Conservation (phyloP, 2,797 vertebrate species). For the Hozukius guyotensis region DNA sequence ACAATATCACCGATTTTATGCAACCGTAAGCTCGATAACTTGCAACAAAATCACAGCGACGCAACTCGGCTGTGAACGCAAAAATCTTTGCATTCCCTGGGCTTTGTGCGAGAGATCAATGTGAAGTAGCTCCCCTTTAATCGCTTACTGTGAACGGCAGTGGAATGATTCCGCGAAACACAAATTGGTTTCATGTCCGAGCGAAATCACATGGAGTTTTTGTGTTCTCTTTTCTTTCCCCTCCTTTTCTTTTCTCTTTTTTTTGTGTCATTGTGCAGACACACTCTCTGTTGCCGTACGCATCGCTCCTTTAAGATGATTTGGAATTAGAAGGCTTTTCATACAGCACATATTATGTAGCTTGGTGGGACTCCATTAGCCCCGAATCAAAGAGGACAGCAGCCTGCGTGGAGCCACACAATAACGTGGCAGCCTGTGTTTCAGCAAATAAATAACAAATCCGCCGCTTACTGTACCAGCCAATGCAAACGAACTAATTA, state of each 20-base stretch:
- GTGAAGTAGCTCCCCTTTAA: conserved; percentile 68
- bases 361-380: conserved; percentile 84
- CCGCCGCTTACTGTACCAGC: conserved; percentile 74
- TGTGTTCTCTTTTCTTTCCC: conserved; percentile 49
- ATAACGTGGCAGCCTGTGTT: conserved; percentile 76
- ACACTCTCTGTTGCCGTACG: conserved; percentile 59
- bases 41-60: conserved; percentile 2
- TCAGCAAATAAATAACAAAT: conserved; percentile 83
- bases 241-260: conserved; percentile 26
- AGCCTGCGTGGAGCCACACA: conserved; percentile 71
- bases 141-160: conserved; percentile 64
- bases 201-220: conserved; percentile 68
- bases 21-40: conserved; percentile 13
- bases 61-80: conserved; percentile 1
- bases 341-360: conserved; percentile 74
- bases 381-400: conserved; percentile 81
- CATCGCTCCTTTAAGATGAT: conserved; percentile 78
- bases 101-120: conserved; percentile 69
- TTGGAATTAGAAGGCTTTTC: conserved; percentile 82
- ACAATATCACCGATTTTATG: not conserved
- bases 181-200: conserved; percentile 74
- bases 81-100: conserved; percentile 41
- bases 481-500: conserved; percentile 80
- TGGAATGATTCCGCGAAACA: conserved; percentile 68
- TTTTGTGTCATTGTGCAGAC: conserved; percentile 60